Conservation (phyloP, 2,888 invertebrate species). For the Dasypogon diadema region DNA sequence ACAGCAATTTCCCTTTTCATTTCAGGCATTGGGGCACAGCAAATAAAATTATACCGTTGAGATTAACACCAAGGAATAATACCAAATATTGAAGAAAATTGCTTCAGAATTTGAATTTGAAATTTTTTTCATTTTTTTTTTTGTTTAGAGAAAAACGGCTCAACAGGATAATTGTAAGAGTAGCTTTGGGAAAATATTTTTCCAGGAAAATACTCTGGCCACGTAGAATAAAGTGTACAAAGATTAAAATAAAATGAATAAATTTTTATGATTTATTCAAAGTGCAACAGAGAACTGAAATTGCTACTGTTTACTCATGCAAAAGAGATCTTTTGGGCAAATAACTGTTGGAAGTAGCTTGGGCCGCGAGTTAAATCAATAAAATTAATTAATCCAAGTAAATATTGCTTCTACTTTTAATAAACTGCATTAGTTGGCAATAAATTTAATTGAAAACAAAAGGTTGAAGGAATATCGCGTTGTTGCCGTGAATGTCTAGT, state of each 20-base stretch:
- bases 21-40: background rate
- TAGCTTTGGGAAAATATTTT: background rate
- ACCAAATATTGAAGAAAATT: slow-evolving; percentile 38
- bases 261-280: slow-evolving; percentile 29
- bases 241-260: slow-evolving; percentile 28
- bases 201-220: too few relatives aligned
- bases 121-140: slow-evolving; percentile 24
- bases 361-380: too few relatives aligned
- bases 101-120: slow-evolving; percentile 27
- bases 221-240: too few relatives aligned
- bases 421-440: too few relatives aligned
- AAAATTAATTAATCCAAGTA: too few relatives aligned
- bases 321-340: too few relatives aligned
- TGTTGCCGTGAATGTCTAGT: too few relatives aligned
- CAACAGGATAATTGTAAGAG: background rate
- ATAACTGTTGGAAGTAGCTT: too few relatives aligned
- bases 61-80: slow-evolving; percentile 36
- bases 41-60: slow-evolving; percentile 37
- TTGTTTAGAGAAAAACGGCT: background rate
- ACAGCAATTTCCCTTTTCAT: slow-evolving; percentile 35
- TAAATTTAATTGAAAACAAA: too few relatives aligned
- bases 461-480: too few relatives aligned
- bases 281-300: slow-evolving; percentile 13
- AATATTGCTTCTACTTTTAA: too few relatives aligned
- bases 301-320: slow-evolving; percentile 2